A percentile compares a stretch with the other conserved stretches of the same genome.
Conservation (phyloP, 2,113 vertebrate species). For the Eudyptes chrysolophus region DNA sequence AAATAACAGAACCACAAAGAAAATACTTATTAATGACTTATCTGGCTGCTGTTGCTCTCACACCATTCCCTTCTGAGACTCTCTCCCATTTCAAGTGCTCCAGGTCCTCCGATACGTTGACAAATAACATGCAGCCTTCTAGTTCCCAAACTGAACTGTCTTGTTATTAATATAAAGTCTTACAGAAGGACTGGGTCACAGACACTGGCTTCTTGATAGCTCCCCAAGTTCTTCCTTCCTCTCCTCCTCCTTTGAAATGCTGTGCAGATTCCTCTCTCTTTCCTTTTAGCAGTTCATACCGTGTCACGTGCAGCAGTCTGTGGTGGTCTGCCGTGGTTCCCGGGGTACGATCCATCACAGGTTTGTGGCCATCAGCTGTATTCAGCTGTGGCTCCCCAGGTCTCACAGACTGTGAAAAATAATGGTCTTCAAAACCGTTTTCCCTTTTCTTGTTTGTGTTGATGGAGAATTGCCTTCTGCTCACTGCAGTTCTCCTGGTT, state of each 20-base stretch:
- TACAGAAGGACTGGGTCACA: neutral
- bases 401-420: neutral
- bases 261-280: neutral
- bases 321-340: neutral
- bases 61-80: neutral
- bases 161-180: neutral
- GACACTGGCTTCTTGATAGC: neutral
- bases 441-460: neutral
- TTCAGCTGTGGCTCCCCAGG: neutral
- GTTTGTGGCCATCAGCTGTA: neutral
- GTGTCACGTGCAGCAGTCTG: neutral
- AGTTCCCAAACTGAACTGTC: neutral
- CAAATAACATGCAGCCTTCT: neutral
- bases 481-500: neutral
- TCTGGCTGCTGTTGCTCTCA: neutral
- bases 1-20: neutral
- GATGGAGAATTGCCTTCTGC: neutral
- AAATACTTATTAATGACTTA: neutral
- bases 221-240: neutral
- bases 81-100: neutral
- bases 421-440: neutral
- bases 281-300: neutral
- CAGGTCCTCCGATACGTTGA: fast-evolving
- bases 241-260: neutral
- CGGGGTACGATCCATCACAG: neutral